Base-by-base conservation (phyloP, 2,797 vertebrate genomes). In the Argya squamiceps region DNA sequence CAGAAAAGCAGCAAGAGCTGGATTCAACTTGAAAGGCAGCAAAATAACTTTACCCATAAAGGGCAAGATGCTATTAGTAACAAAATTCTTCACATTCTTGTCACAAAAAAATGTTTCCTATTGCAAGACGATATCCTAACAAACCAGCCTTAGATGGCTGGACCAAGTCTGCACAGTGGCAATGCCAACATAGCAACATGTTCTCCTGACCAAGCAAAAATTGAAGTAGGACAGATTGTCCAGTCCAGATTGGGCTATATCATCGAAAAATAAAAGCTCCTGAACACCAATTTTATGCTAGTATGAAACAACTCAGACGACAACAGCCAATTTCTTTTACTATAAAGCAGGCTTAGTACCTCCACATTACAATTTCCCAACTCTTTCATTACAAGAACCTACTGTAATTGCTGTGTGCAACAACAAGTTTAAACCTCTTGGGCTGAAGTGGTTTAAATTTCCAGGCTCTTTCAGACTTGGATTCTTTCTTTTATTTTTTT, bases 41-140 rank as follows among this genome's bases (percentile, higher is more conserved):
- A 94, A 93, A 93, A 73, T 56, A 96, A 60, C 88, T 92, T 93
- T 64, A 84, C 37, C 94, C 96, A 82, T 95, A 94, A 90, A 88
- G 67, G 89, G 63, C 39, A 92, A 94, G 76, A 79, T 3, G 1
- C 64, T 92, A 90, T 93, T 95, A 84, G 77, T 19, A 94, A 95
- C 26, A 79, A 69, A 94, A 94, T 96, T 95, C 91, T 84, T 95
- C 1, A 5, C 89, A 93, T 96, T 96, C 93, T 93, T 96, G 91
- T 92, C 19, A 64, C 3, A 12, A 95, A 90, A 82, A 88, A 63
- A 79, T 1, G 2, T 84, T 89, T 93, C 59, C 34, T 39, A 67
- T 23, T 86, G 74, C 80, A 93, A 92, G 56, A 84, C 0, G 7
- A 73, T 82, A 84, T 13, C 56, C 74, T 82, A 73, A 84, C 26